Evolutionary conservation across 2,888 invertebrate genomes (phyloP).

Genomic region (Diaprepes abbreviatus): DNA sequence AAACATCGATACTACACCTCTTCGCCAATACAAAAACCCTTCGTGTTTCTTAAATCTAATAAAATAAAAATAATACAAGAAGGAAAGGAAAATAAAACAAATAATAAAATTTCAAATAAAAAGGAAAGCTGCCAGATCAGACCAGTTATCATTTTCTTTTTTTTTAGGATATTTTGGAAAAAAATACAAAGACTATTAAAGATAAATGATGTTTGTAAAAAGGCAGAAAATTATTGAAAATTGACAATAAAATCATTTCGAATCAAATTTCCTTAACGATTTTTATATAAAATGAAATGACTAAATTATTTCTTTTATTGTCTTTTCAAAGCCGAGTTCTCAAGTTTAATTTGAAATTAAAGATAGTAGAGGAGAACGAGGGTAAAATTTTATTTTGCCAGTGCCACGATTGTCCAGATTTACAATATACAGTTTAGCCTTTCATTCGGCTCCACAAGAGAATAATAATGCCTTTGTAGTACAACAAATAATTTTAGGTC

Average conservation of each 20-base stretch:
- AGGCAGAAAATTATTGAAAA: background rate
- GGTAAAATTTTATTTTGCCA: no score
- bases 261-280: no score
- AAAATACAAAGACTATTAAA: background rate
- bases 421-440: no score
- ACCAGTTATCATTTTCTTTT: conserved; percentile 2
- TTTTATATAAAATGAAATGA: no score
- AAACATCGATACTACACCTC: conserved; percentile 13
- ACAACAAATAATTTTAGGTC: no score
- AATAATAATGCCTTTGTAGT: no score
- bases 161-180: background rate
- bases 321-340: no score
- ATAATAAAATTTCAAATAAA: conserved; percentile 15
- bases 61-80: conserved; percentile 17
- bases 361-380: no score
- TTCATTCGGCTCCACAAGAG: no score
- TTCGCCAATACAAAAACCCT: conserved; percentile 8
- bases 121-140: conserved; percentile 1
- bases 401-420: no score
- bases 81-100: conserved; percentile 6
- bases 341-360: no score
- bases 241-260: background rate
- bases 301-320: no score
- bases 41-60: conserved; percentile 16
- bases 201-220: background rate